Base-by-base conservation (phyloP, 2,797 vertebrate genomes). In the Lepilemur ruficaudatus region DNA sequence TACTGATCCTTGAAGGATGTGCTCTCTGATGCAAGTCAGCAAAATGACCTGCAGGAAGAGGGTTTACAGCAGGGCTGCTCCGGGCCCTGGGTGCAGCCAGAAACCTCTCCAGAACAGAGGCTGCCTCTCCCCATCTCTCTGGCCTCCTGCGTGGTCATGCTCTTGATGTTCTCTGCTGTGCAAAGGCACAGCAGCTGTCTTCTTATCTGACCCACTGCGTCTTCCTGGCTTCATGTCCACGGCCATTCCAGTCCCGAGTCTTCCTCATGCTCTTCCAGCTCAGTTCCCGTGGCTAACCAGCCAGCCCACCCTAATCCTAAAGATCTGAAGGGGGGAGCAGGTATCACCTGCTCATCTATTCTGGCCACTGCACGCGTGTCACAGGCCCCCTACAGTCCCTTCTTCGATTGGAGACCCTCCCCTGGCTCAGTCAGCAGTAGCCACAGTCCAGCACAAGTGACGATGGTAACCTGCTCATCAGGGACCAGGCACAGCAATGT, bases 301-400 rank as follows among this genome's bases (percentile, higher is more conserved):
- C 48, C 43, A 38, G 5, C 57, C n/a, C 23, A 32, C 25, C 72
- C 85, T 80, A 35, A 63, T 63, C 41, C 59, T 41, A 2, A 70
- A 52, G 41, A 80, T 18, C 41, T 35, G 1, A 4, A 67, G 48
- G 15, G 48, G 52, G 28, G 28, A 32, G 2, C 14, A 10, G 46
- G 28, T 50, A 52, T 18, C 11, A 0, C 81, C 52, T 41, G 2
- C 32, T 73, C 10, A 6, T 46, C 23, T 63, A 69, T 43, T 69
- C 59, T 23, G 52, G 14, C 22, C 25, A 23, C 3, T 2, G 8
- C 17, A 0, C 7, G 25, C 3, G 0, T 25, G 32, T 63, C 76
- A 32, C 14, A 1, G 28, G 25, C 17, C 13, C 23, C n/a, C 55
- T 63, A 55, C 55, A 35, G 12, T 69, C 78, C 72, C 57, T 7